Percentiles rank a stretch among this genome's conserved stretches.
phyloP scores from a whole-genome alignment of 2,888 invertebrate species.

The Cheilosia soror region DNA sequence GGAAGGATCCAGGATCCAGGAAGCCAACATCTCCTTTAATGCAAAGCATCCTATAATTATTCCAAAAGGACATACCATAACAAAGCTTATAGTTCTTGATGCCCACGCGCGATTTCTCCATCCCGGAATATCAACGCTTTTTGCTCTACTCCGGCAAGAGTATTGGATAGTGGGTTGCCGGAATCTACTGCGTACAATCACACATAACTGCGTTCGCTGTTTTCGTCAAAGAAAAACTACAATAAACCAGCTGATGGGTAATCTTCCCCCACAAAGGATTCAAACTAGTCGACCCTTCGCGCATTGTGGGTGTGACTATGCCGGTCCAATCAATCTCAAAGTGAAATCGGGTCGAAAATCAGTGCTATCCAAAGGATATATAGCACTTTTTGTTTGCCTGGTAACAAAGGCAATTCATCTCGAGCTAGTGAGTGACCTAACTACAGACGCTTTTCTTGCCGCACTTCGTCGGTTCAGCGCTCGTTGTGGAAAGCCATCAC shows the following conservation, averaged over 20 bases:
- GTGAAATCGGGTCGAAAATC: constrained; percentile 8
- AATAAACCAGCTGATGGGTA: neutral
- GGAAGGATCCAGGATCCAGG: neutral
- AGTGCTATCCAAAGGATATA: neutral
- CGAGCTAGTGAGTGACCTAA: neutral
- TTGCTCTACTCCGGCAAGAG: neutral
- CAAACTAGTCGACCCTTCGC: neutral
- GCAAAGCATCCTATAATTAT: neutral
- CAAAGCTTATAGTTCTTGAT: constrained; percentile 15
- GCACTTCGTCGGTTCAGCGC: neutral
- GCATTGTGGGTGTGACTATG: neutral
- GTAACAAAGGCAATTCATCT: constrained; percentile 10
- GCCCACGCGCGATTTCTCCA: neutral
- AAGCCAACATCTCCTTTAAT: neutral
- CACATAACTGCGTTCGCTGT: neutral
- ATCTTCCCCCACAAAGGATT: neutral
- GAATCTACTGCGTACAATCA: neutral
- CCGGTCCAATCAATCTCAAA: neutral
- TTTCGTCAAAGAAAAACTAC: constrained; percentile 4
- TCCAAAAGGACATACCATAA: neutral
- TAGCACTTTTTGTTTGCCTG: neutral
- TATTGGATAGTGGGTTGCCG: constrained; percentile 6
- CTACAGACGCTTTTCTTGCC: neutral
- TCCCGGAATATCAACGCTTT: neutral
- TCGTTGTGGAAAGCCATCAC: constrained; percentile 1